Conservation (phyloP, 2,113 vertebrate species). For the Macroglossus sobrinus region DNA sequence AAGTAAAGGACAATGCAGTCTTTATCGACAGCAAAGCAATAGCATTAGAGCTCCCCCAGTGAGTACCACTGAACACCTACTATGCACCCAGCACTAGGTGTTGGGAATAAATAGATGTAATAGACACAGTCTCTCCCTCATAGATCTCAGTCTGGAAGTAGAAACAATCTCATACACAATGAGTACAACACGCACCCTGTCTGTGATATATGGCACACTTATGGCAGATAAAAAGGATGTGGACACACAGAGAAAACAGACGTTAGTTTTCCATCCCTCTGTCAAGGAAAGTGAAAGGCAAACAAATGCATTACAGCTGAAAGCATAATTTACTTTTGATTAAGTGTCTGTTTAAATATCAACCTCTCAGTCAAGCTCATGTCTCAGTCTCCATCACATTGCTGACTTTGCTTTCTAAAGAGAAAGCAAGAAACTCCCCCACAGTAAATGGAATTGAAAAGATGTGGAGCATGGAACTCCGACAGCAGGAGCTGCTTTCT, state of each 20-base stretch:
- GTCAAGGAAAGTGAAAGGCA: constrained; percentile 12
- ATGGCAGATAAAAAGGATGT: not conserved
- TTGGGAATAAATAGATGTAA: not conserved
- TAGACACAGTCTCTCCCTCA: no score
- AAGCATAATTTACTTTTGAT: constrained; percentile 15
- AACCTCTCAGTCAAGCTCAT: not conserved
- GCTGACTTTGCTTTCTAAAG: not conserved
- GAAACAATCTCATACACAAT: not conserved
- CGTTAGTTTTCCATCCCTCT: not conserved
- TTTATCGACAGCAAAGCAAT: not conserved
- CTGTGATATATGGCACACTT: not conserved
- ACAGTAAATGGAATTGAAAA: not conserved
- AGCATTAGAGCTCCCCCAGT: no score
- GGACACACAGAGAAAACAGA: not conserved
- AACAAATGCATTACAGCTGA: not conserved
- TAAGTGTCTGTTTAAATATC: not conserved
- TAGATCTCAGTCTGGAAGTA: not conserved
- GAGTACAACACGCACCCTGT: accelerated
- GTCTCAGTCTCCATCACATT: not conserved
- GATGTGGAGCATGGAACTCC: not conserved
- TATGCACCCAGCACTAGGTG: not conserved
- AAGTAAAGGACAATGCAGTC: not conserved
- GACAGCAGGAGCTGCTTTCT: not conserved
- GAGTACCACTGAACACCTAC: not conserved
- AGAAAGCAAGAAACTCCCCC: not conserved